Percentiles rank a stretch among this genome's conserved stretches.
phyloP scores from a whole-genome alignment of 2,888 invertebrate species.

The Xestia ashworthii region DNA sequence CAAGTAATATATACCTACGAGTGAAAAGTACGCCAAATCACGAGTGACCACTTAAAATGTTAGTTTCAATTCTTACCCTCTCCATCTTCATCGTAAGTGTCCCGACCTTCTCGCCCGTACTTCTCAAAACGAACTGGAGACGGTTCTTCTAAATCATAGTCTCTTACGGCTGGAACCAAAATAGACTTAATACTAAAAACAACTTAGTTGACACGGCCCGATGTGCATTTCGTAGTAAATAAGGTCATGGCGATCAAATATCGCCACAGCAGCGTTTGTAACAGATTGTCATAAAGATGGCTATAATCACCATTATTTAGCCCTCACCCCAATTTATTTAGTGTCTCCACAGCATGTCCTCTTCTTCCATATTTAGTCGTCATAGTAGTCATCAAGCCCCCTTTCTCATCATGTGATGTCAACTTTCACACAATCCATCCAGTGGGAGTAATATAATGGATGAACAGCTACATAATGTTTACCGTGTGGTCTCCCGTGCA shows the following conservation, averaged over 20 bases:
- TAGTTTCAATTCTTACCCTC: slow-evolving; percentile 71
- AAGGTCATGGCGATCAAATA: neutral
- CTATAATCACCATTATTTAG: neutral
- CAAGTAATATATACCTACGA: too few species aligned
- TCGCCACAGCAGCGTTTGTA: neutral
- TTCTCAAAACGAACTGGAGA: slow-evolving; percentile 77
- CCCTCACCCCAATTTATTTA: neutral
- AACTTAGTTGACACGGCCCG: too few species aligned
- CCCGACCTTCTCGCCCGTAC: slow-evolving; percentile 65
- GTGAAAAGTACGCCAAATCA: too few species aligned
- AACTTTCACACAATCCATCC: neutral
- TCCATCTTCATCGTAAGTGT: slow-evolving; percentile 75
- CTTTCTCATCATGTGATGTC: neutral
- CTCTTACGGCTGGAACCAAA: slow-evolving; percentile 71
- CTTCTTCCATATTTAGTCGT: neutral
- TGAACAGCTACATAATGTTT: neutral
- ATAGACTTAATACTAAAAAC: neutral
- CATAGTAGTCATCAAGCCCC: neutral
- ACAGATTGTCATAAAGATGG: neutral
- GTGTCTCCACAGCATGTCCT: neutral
- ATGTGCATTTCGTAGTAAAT: neutral
- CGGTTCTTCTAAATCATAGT: slow-evolving; percentile 75
- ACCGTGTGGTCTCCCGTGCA: slow-evolving; percentile 67
- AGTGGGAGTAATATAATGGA: too few species aligned
- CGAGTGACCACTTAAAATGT: neutral